Base-by-base conservation (phyloP, 2,797 vertebrate species). In the Pachyuromys duprasi region DNA sequence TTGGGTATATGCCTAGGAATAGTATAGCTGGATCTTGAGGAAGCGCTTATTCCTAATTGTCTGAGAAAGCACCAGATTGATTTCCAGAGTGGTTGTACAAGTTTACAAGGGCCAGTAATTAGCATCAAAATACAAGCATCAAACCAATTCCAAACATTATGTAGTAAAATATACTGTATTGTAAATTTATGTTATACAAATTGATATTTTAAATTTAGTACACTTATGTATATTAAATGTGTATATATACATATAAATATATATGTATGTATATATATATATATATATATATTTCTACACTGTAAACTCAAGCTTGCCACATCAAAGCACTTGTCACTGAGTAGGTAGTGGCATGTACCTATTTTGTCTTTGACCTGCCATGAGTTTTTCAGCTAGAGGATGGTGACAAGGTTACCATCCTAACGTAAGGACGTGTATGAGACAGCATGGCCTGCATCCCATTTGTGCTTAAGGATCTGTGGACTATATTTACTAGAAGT, bases 391-490 rank as follows among this genome's bases (percentile, higher is more conserved):
- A 89, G 45, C 33, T 39, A 15, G 24, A 36, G 91, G 78, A 3
- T 57, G 20, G 3, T 31, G 31, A 53, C 36, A 33, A 42, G 24
- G 75, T 60, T 0, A 39, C n/a, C n/a, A n/a, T n/a, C n/a, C n/a
- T n/a, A n/a, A n/a, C n/a, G 0, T 26, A 4, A 7, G 20, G 45
- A 3, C 11, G 2, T 20, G 18, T 60, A 1, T 0, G 11, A 11
- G 7, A 7, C 4, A 11, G n/a, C 2, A 0, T 2, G 17, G 4
- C 65, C 49, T 6, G 2, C 0, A 4, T 60, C 39, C 8, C n/a
- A 4, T 15, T 80, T 67, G 36, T 11, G 18, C 17, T 69, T 84
- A 17, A 22, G 57, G 78, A 53, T 42, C 9, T 18, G 0, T 65
- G 65, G 13, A 8, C 15, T 45, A 1, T 57, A 36, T 62, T 60